phyloP scores from a whole-genome alignment of 2,113 vertebrate genomes.

The Phaetusa simplex region DNA sequence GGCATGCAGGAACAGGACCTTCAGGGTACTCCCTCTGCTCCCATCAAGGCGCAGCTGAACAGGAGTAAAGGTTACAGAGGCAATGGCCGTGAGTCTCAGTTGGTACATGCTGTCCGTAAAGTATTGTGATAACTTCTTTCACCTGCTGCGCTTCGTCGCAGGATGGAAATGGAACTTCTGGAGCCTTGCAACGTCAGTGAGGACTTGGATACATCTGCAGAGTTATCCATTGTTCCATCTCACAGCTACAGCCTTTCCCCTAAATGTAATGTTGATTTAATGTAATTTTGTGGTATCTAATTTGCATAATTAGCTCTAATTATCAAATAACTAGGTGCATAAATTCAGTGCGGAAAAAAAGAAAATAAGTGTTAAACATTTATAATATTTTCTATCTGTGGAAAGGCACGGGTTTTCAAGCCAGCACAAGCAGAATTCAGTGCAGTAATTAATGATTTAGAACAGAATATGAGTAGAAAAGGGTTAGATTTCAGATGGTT shows the following conservation, averaged over 20 bases:
- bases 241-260: background rate
- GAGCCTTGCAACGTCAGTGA: background rate
- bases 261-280: background rate
- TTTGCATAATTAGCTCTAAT: background rate
- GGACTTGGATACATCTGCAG: background rate
- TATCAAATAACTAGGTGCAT: background rate
- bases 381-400: background rate
- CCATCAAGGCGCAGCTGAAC: background rate
- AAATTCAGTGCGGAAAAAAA: background rate
- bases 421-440: background rate
- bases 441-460: background rate
- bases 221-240: background rate
- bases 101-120: fast-evolving
- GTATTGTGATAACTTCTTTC: background rate
- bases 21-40: background rate
- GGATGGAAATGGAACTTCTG: background rate
- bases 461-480: background rate
- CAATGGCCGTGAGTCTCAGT: background rate
- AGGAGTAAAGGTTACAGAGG: background rate
- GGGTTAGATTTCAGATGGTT: background rate
- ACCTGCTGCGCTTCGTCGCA: background rate
- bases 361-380: background rate
- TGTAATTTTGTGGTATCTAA: background rate
- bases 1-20: background rate
- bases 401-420: background rate